Evolutionary conservation across 2,797 vertebrate species (phyloP).

Genomic region (Simalia tracyae): DNA sequence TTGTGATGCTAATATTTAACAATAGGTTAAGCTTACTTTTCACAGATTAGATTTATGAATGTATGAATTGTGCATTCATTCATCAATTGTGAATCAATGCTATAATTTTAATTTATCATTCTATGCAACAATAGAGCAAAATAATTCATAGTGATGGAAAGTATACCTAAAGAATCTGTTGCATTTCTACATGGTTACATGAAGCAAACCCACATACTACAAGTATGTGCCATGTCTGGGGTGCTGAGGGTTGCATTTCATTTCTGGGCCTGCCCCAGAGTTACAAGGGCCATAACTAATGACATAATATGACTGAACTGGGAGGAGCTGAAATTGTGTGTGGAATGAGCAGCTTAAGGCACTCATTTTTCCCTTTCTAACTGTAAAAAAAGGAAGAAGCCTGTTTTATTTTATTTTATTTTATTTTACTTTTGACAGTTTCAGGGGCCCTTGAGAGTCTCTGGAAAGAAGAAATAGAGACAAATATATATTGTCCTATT

Average conservation of each 20-base stretch:
- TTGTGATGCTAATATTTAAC: not conserved
- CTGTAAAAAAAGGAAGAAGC: not conserved
- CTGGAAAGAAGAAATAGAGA: not conserved
- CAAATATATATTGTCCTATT: not conserved
- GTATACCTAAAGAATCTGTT: not conserved
- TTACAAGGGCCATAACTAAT: too few relatives aligned
- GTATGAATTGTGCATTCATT: not conserved
- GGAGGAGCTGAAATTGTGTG: not conserved
- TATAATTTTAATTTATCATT: not conserved
- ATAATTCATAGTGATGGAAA: not conserved
- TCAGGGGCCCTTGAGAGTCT: not conserved
- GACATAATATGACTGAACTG: not conserved
- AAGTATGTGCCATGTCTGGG: not conserved
- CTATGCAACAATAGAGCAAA: not conserved
- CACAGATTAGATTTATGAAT: not conserved
- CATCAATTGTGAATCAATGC: not conserved
- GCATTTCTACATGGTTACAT: not conserved
- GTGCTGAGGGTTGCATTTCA: too few relatives aligned
- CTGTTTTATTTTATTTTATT: not conserved
- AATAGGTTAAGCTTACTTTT: not conserved
- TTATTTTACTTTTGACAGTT: not conserved
- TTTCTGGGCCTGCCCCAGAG: too few relatives aligned
- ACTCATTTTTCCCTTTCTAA: not conserved
- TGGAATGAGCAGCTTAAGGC: not conserved
- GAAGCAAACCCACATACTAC: not conserved